phyloP scores from a whole-genome alignment of 2,888 invertebrate genomes.

The Lordiphosa andalusiaca region DNA sequence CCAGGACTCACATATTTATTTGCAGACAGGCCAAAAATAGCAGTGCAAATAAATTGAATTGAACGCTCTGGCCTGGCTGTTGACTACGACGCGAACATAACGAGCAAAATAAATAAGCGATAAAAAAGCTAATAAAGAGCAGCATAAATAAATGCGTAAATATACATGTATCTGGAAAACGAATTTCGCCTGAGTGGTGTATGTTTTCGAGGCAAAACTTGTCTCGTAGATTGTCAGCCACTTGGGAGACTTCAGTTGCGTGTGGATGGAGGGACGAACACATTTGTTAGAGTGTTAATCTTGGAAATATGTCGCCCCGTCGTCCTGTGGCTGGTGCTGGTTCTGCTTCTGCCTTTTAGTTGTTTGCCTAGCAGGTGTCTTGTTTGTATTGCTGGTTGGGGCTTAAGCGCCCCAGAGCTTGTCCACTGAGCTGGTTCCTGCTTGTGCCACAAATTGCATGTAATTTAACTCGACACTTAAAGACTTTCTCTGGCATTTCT shows the following conservation, averaged over 20 bases:
- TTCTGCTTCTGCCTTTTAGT: slow-evolving; percentile 1
- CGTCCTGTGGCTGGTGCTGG: no score
- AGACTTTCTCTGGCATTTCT: no score
- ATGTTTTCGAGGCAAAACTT: slow-evolving; percentile 1
- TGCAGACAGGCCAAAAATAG: slow-evolving; percentile 6
- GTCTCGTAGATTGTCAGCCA: slow-evolving; percentile 30
- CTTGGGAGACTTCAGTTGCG: slow-evolving; percentile 5
- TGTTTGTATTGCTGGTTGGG: slow-evolving; percentile 41
- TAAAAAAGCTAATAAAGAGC: slow-evolving; percentile 72
- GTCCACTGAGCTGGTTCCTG: no score
- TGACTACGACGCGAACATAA: slow-evolving; percentile 51
- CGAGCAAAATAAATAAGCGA: slow-evolving; percentile 76
- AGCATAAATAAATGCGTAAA: slow-evolving; percentile 68
- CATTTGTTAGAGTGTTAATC: slow-evolving; percentile 20
- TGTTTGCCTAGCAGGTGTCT: slow-evolving; percentile 37
- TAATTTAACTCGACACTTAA: no score
- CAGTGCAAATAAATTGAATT: slow-evolving; percentile 13
- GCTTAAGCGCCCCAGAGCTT: slow-evolving; percentile 28
- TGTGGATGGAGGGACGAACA: slow-evolving; percentile 7
- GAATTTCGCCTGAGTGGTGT: slow-evolving; percentile 15
- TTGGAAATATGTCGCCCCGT: no score
- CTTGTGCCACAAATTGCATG: no score
- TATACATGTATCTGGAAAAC: slow-evolving; percentile 29
- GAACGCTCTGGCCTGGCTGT: slow-evolving; percentile 14
- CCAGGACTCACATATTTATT: slow-evolving; percentile 7